Conservation (phyloP, 2,888 invertebrate genomes). For the Aethes cnicana region DNA sequence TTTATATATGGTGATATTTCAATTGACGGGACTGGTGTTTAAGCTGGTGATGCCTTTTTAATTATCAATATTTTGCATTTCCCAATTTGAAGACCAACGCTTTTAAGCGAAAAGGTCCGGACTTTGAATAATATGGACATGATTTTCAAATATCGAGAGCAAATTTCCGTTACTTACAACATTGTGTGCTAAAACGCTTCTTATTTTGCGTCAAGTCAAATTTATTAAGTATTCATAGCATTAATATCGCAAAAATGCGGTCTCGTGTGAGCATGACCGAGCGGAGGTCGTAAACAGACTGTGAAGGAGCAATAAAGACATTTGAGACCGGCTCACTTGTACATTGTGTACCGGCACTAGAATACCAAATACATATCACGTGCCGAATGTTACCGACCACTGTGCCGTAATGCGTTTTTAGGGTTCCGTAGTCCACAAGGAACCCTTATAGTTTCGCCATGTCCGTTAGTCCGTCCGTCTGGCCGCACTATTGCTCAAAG, state of each 20-base stretch:
- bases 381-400: constrained; percentile 30
- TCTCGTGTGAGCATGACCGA: constrained; percentile 14
- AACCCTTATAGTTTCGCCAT: constrained; percentile 5
- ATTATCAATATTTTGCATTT: too few species aligned
- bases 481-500: too few species aligned
- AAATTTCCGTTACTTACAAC: not conserved
- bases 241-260: constrained; percentile 20
- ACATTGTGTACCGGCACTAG: constrained; percentile 27
- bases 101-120: too few species aligned
- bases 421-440: constrained; percentile 13
- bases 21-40: too few species aligned
- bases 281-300: constrained; percentile 27
- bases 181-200: constrained; percentile 8
- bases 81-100: too few species aligned
- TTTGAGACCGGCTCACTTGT: constrained; percentile 25
- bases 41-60: too few species aligned
- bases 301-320: constrained; percentile 33
- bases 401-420: constrained; percentile 28
- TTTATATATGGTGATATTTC: too few species aligned
- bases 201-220: constrained; percentile 4
- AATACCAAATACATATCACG: constrained; percentile 30
- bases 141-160: not conserved
- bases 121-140: too few species aligned
- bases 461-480: too few species aligned
- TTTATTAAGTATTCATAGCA: constrained; percentile 14